These are phyloP conservation scores for Aradophagus sp. DNA, from an alignment of 1,140 invertebrate species.

Conservation along the genomic window DNA sequence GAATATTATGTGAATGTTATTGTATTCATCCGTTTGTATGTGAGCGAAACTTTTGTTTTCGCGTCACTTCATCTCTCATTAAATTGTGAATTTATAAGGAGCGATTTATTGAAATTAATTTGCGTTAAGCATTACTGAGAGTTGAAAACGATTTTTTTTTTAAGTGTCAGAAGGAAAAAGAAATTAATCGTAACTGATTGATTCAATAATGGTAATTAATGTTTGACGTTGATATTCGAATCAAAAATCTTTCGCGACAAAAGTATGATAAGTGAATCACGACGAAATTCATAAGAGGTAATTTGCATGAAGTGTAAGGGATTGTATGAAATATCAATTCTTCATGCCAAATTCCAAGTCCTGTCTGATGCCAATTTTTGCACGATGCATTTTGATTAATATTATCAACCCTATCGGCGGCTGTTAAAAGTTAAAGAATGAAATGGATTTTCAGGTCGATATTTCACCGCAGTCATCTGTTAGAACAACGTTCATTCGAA, in stretches of 20 bases:
- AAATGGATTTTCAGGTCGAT: slow-evolving; percentile 50
- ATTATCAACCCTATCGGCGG: slow-evolving; percentile 48
- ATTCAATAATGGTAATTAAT: no score
- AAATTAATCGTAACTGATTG: no score
- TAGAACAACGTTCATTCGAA: slow-evolving; percentile 52
- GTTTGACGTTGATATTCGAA: not conserved
- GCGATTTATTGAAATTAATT: no score
- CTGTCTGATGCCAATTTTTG: slow-evolving; percentile 1
- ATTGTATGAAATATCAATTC: slow-evolving; percentile 46
- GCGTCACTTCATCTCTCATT: no score
- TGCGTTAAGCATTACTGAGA: no score
- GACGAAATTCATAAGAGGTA: slow-evolving; percentile 13
- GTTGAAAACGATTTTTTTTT: no score
- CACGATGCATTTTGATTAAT: slow-evolving; percentile 46
- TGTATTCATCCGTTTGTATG: no score
- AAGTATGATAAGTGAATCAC: slow-evolving; percentile 13
- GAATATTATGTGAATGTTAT: no score
- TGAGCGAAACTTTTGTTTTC: no score
- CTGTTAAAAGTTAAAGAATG: slow-evolving; percentile 36
- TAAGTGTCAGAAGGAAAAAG: no score
- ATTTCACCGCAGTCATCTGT: slow-evolving; percentile 51
- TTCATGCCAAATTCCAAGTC: slow-evolving; percentile 11
- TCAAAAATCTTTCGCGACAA: slow-evolving; percentile 9
- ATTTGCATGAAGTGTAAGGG: slow-evolving; percentile 36
- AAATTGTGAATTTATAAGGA: no score